A percentile compares a stretch with the other conserved stretches of the same genome.
Conservation (phyloP, 2,888 invertebrate genomes). For the Caenorhabditis sp. region DNA sequence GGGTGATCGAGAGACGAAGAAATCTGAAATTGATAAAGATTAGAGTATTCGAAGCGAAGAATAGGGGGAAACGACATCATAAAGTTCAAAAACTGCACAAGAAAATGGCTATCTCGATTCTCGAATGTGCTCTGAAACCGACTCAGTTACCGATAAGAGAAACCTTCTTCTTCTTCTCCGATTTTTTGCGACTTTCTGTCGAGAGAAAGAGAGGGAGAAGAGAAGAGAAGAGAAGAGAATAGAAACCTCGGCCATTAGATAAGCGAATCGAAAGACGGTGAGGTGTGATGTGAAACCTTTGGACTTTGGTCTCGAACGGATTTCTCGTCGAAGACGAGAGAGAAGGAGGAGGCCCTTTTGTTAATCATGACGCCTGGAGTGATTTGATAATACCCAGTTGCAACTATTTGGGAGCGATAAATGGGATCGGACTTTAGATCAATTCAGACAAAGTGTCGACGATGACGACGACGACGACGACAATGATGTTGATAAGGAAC, state of each 20-base stretch:
- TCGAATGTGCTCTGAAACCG: neutral
- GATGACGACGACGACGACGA: too few species aligned
- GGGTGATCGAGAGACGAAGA: neutral
- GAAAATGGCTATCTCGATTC: neutral
- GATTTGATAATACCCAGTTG: too few species aligned
- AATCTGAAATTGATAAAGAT: neutral
- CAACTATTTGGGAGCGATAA: too few species aligned
- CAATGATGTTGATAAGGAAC: too few species aligned
- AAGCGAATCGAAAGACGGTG: conserved; percentile 2
- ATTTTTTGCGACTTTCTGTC: conserved; percentile 9
- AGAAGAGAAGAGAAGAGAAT: neutral
- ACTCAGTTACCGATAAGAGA: neutral
- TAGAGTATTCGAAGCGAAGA: neutral
- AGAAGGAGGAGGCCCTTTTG: conserved; percentile 6
- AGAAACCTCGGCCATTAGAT: neutral
- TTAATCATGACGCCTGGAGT: too few species aligned
- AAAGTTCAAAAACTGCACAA: neutral
- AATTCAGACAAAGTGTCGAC: too few species aligned
- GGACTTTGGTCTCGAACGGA: conserved; percentile 35
- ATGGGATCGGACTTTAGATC: too few species aligned
- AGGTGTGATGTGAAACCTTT: conserved; percentile 43
- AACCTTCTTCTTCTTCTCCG: neutral
- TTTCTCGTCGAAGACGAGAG: conserved; percentile 15
- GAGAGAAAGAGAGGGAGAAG: neutral
- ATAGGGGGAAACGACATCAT: neutral